These are phyloP conservation scores for Melierax canorus DNA, from an alignment of 2,113 vertebrate genomes.

Conservation along the genomic window DNA sequence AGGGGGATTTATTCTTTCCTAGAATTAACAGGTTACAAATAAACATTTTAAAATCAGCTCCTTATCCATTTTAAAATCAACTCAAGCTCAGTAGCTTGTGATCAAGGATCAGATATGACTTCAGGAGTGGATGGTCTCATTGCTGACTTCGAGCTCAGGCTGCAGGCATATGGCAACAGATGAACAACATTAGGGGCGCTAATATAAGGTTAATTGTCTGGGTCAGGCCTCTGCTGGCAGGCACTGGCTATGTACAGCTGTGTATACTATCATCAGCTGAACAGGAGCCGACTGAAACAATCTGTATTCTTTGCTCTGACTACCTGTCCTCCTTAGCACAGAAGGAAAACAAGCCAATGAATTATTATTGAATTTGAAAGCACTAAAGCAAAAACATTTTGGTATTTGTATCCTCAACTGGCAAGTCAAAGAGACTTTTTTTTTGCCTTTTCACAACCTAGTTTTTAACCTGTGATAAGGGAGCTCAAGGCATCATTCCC, in stretches of 20 bases:
- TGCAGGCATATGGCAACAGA: slow-evolving; percentile 54
- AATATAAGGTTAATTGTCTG: slow-evolving; percentile 65
- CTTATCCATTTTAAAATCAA: too few relatives aligned
- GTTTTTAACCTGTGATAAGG: not conserved
- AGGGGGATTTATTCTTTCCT: not conserved
- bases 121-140: too few relatives aligned
- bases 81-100: too few relatives aligned
- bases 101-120: too few relatives aligned
- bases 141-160: not conserved
- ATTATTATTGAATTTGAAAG: not conserved
- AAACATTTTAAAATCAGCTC: not conserved
- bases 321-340: too few relatives aligned
- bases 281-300: slow-evolving; percentile 23
- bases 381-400: not conserved
- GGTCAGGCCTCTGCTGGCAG: slow-evolving; percentile 54
- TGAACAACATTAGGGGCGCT: slow-evolving; percentile 35
- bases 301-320: too few relatives aligned
- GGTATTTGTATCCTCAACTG: not conserved
- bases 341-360: too few relatives aligned
- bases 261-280: slow-evolving; percentile 36
- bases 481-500: not conserved
- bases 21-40: not conserved
- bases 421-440: not conserved
- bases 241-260: slow-evolving; percentile 48
- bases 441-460: not conserved